Evolutionary conservation across 2,888 invertebrate genomes (phyloP).

Genomic region (Colostygia pectinataria): DNA sequence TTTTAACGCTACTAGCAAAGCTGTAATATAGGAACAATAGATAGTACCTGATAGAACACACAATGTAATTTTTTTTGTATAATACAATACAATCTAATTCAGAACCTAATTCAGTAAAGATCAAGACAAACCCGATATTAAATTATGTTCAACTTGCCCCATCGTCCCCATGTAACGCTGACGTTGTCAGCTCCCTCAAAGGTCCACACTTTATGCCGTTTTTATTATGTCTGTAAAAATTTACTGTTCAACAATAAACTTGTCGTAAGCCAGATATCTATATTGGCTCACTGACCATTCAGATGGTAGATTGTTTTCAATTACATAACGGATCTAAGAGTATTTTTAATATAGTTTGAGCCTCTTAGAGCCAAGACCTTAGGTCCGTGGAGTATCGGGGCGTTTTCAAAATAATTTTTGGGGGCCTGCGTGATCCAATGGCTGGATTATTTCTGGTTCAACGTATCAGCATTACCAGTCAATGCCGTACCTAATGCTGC

Average conservation of each 20-base stretch:
- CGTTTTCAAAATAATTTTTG: too few relatives aligned
- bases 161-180: constrained; percentile 22
- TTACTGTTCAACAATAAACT: constrained; percentile 37
- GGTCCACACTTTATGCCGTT: constrained; percentile 24
- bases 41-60: too few relatives aligned
- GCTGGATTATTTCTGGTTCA: too few relatives aligned
- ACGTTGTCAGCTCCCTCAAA: constrained; percentile 21
- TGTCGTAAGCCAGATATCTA: constrained; percentile 24
- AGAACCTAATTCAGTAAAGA: constrained; percentile 9
- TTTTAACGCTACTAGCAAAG: too few relatives aligned
- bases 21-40: too few relatives aligned
- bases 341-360: constrained; percentile 4
- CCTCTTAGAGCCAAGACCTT: too few relatives aligned
- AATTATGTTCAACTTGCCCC: constrained; percentile 18
- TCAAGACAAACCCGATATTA: constrained; percentile 15
- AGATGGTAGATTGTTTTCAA: constrained; percentile 23
- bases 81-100: too few relatives aligned
- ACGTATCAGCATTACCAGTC: too few relatives aligned
- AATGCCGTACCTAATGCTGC: too few relatives aligned
- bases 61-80: too few relatives aligned
- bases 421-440: too few relatives aligned
- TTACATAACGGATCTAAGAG: constrained; percentile 14
- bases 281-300: constrained; percentile 22
- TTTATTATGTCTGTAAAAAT: constrained; percentile 37
- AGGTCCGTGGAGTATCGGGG: too few relatives aligned